These are phyloP conservation scores for Thermophis baileyi DNA, from an alignment of 2,113 vertebrate genomes.

Conservation along the genomic window DNA sequence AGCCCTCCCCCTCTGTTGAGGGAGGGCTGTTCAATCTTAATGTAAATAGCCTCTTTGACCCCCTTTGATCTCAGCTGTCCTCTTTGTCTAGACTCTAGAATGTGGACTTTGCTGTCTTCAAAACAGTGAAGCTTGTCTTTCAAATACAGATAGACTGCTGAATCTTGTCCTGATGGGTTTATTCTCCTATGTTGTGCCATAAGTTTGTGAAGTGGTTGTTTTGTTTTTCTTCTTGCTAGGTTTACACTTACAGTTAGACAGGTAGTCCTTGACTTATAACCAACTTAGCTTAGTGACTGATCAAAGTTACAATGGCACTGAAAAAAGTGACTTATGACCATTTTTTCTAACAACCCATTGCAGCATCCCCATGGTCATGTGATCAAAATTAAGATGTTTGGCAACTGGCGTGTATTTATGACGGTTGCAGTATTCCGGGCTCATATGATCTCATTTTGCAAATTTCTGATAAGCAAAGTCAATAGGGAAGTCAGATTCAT, in stretches of 20 bases:
- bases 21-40: too few species aligned
- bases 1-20: too few species aligned
- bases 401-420: not conserved
- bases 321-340: not conserved
- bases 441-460: not conserved
- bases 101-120: too few species aligned
- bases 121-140: too few species aligned
- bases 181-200: too few species aligned
- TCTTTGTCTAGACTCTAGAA: too few species aligned
- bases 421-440: not conserved
- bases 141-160: too few species aligned
- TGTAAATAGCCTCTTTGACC: too few species aligned
- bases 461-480: not conserved
- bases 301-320: not conserved
- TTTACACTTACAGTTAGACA: not conserved
- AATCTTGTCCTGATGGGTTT: too few species aligned
- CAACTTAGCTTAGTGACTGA: not conserved
- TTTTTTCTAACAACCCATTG: not conserved
- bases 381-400: not conserved
- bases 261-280: not conserved
- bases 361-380: not conserved
- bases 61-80: too few species aligned
- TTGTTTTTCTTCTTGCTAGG: too few species aligned
- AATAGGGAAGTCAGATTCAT: not conserved
- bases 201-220: too few species aligned